Evolutionary conservation across 2,113 vertebrate species (phyloP).

Genomic region (Anarrhichthys ocellatus): DNA sequence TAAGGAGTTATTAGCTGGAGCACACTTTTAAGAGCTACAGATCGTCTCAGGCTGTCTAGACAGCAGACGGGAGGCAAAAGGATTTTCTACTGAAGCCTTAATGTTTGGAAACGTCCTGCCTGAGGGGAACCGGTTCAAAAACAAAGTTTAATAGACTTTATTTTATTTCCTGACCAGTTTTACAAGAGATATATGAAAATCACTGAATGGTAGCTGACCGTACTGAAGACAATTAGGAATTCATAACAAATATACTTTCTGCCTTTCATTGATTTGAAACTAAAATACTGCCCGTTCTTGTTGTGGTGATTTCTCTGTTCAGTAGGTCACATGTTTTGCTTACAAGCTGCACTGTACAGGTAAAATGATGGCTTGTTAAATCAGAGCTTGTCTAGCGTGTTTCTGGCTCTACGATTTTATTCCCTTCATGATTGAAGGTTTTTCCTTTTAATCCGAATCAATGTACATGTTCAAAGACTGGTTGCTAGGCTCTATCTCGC

Average conservation of each 20-base stretch:
- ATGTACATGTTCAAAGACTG: neutral
- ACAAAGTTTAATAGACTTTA: constrained; percentile 49
- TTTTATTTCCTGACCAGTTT: constrained; percentile 51
- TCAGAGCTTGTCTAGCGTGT: neutral
- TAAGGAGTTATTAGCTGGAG: constrained; percentile 58
- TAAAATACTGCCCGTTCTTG: neutral
- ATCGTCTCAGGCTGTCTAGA: constrained; percentile 66
- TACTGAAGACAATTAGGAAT: neutral
- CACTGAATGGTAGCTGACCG: neutral
- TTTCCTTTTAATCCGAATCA: neutral
- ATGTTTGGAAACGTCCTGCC: constrained; percentile 41
- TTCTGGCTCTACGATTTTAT: neutral
- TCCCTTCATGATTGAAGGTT: neutral
- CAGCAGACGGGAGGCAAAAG: constrained; percentile 22
- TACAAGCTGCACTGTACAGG: neutral
- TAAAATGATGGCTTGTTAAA: neutral
- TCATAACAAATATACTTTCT: neutral
- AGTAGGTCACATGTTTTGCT: constrained; percentile 4
- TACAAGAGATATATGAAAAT: neutral
- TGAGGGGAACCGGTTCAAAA: constrained; percentile 50
- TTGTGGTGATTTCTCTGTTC: neutral
- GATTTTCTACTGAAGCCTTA: constrained; percentile 41
- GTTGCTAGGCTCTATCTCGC: neutral
- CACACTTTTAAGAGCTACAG: constrained; percentile 52
- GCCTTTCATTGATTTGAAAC: neutral